These are phyloP conservation scores for Amorpha juglandis DNA, from an alignment of 2,888 invertebrate species.

Conservation along the genomic window DNA sequence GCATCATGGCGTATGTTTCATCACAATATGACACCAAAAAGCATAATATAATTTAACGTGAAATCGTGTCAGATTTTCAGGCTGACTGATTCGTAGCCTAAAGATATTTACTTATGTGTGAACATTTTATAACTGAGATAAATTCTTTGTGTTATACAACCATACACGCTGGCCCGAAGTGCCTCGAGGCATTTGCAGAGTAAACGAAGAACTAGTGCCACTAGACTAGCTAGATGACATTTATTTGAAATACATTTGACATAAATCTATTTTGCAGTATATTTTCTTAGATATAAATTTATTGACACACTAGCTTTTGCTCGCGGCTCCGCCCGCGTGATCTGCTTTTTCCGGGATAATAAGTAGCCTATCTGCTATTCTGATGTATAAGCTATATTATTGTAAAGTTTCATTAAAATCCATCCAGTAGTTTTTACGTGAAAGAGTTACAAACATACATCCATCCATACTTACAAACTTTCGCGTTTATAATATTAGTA, in stretches of 20 bases:
- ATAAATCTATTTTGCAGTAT: too few species aligned
- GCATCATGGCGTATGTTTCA: neutral
- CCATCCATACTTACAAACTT: too few species aligned
- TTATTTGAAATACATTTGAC: neutral
- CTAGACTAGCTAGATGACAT: neutral
- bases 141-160: constrained; percentile 23
- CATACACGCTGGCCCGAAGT: constrained; percentile 10
- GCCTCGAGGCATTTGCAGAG: constrained; percentile 26
- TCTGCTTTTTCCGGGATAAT: too few species aligned
- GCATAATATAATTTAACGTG: neutral
- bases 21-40: neutral
- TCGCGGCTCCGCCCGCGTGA: too few species aligned
- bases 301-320: too few species aligned
- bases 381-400: too few species aligned
- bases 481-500: too few species aligned
- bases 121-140: constrained; percentile 37
- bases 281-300: too few species aligned
- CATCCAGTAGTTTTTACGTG: too few species aligned
- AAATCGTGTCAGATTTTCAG: neutral
- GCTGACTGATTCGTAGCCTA: neutral
- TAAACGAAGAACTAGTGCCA: constrained; percentile 3
- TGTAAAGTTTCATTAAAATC: too few species aligned
- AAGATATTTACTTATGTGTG: constrained; percentile 32
- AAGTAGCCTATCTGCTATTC: too few species aligned
- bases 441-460: too few species aligned